A percentile compares a stretch with the other conserved stretches of the same genome.
phyloP scores from a whole-genome alignment of 1,140 invertebrate species.

The Polypedilum vanderplanki region DNA sequence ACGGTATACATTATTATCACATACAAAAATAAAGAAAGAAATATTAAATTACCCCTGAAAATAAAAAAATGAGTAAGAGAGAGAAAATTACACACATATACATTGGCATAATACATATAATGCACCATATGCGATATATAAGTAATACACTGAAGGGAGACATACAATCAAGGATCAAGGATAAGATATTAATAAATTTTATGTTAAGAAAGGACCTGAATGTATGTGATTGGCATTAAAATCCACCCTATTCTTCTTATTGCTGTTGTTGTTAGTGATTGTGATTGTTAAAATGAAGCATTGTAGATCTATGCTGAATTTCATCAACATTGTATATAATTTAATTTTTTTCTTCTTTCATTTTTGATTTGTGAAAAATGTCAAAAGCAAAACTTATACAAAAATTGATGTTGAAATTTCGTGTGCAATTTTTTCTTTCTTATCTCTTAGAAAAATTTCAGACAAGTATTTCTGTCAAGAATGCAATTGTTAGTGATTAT shows the following conservation, averaged over 20 bases:
- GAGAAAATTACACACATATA: not conserved
- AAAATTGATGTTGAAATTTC: too few relatives aligned
- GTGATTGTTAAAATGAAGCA: too few relatives aligned
- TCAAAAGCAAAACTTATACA: too few relatives aligned
- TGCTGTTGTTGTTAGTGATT: too few relatives aligned
- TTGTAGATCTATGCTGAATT: too few relatives aligned
- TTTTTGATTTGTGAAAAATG: not conserved
- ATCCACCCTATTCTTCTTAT: too few relatives aligned
- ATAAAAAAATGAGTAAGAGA: not conserved
- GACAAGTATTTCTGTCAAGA: not conserved
- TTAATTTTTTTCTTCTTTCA: not conserved
- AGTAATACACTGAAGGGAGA: not conserved
- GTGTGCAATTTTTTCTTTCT: too few relatives aligned
- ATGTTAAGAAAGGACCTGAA: slow-evolving; percentile 21
- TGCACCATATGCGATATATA: slow-evolving; percentile 16
- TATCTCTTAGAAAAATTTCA: not conserved
- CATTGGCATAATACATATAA: not conserved
- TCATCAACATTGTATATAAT: not conserved
- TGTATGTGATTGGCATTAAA: too few relatives aligned
- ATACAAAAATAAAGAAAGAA: not conserved
- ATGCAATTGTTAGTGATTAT: slow-evolving; percentile 12
- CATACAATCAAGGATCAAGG: not conserved
- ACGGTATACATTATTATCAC: not conserved
- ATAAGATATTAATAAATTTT: slow-evolving; percentile 27
- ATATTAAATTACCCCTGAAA: slow-evolving; percentile 23